Evolutionary conservation across 2,888 invertebrate species (phyloP).

Genomic region (Neelides folsomi): DNA sequence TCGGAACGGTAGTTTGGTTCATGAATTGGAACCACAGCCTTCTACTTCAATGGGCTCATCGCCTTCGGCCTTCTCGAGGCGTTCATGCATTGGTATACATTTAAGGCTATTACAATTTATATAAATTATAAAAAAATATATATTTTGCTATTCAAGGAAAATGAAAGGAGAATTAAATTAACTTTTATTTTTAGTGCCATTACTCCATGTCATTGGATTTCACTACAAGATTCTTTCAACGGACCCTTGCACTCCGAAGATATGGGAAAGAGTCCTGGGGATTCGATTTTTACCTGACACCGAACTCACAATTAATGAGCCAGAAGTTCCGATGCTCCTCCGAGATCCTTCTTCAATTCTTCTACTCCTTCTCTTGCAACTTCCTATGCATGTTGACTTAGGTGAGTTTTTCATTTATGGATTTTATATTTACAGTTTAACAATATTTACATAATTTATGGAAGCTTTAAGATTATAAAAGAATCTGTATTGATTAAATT

Average conservation of each 20-base stretch:
- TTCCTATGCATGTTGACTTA: conserved; percentile 73
- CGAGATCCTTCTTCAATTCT: conserved; percentile 74
- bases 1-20: conserved; percentile 62
- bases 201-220: conserved; percentile 73
- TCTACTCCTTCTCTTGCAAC: conserved; percentile 69
- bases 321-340: conserved; percentile 68
- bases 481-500: not conserved
- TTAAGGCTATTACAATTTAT: not conserved
- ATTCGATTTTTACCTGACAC: conserved; percentile 30
- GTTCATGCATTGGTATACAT: conserved; percentile 59
- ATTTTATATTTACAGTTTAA: too few species aligned
- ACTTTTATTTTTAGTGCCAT: conserved; percentile 52
- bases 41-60: conserved; percentile 36
- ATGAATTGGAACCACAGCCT: conserved; percentile 34
- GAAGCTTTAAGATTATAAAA: not conserved
- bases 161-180: conserved; percentile 7
- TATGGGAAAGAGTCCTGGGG: conserved; percentile 33
- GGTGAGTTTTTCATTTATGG: conserved; percentile 59
- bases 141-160: not conserved
- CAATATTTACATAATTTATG: too few species aligned
- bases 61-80: conserved; percentile 47
- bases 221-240: conserved; percentile 41
- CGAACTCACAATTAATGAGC: conserved; percentile 36
- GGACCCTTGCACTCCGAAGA: conserved; percentile 31
- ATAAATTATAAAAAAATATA: not conserved